phyloP scores from a whole-genome alignment of 2,797 vertebrate species.

The Catharus ustulatus region DNA sequence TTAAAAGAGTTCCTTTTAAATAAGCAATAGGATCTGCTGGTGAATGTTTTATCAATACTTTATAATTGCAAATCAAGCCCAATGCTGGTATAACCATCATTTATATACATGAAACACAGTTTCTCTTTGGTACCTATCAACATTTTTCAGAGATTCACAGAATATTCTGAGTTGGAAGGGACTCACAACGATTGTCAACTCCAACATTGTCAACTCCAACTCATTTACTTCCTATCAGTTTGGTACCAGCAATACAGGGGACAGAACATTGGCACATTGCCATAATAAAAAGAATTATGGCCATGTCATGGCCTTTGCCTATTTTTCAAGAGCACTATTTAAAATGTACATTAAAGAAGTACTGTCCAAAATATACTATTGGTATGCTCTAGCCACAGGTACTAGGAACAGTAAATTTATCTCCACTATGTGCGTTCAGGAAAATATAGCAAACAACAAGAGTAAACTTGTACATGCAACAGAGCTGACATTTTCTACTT shows the following conservation, averaged over 20 bases:
- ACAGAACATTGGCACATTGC: background rate
- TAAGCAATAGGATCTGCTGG: background rate
- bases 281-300: background rate
- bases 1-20: background rate
- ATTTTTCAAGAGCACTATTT: background rate
- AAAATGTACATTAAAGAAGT: background rate
- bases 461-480: background rate
- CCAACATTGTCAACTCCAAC: background rate
- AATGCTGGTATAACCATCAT: background rate
- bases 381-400: background rate
- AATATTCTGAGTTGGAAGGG: background rate
- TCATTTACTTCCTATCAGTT: background rate
- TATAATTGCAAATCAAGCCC: background rate
- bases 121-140: background rate
- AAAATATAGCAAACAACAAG: background rate
- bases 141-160: background rate
- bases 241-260: background rate
- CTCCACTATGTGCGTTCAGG: background rate
- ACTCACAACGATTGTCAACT: background rate
- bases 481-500: background rate
- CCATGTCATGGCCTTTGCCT: background rate
- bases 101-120: background rate
- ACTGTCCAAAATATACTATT: background rate
- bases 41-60: background rate
- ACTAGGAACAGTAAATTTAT: background rate